These are phyloP conservation scores for Ichneumoninae sp. DNA, from an alignment of 2,888 invertebrate genomes.

Conservation along the genomic window DNA sequence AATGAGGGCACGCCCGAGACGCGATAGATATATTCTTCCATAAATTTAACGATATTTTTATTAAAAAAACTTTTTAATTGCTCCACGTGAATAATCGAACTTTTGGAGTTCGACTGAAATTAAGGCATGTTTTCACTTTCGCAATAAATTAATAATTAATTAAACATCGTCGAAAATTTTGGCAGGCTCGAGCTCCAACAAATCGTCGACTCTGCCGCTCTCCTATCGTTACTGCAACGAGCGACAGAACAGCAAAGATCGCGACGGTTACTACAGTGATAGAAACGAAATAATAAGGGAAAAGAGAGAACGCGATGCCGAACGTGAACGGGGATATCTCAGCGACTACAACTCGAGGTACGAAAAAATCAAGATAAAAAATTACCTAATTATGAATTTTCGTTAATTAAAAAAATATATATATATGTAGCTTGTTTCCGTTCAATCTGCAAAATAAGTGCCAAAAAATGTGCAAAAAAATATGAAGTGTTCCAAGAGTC, in stretches of 20 bases:
- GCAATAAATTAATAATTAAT: constrained; percentile 11
- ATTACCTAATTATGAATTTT: background rate
- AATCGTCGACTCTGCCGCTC: constrained; percentile 93
- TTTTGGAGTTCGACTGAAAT: background rate
- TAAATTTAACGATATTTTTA: background rate
- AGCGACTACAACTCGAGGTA: constrained; percentile 93
- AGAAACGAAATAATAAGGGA: constrained; percentile 93
- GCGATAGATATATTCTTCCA: constrained; percentile 14
- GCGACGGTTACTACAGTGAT: constrained; percentile 96
- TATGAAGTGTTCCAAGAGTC: too few species aligned
- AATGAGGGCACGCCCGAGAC: constrained; percentile 60
- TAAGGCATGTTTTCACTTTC: background rate
- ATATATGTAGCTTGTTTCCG: background rate
- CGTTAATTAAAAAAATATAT: background rate
- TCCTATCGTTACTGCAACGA: constrained; percentile 89
- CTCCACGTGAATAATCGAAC: background rate
- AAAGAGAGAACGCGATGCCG: constrained; percentile 89
- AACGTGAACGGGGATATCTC: constrained; percentile 90
- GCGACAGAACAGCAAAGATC: constrained; percentile 87
- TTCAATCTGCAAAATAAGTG: background rate
- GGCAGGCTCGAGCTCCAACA: constrained; percentile 89
- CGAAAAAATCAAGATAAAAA: constrained; percentile 9
- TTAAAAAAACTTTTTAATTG: too few species aligned
- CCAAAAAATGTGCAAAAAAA: too few species aligned
- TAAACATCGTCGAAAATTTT: constrained; percentile 46